Evolutionary conservation across 2,888 invertebrate genomes (phyloP).

Genomic region (Sympetrum striolatum): DNA sequence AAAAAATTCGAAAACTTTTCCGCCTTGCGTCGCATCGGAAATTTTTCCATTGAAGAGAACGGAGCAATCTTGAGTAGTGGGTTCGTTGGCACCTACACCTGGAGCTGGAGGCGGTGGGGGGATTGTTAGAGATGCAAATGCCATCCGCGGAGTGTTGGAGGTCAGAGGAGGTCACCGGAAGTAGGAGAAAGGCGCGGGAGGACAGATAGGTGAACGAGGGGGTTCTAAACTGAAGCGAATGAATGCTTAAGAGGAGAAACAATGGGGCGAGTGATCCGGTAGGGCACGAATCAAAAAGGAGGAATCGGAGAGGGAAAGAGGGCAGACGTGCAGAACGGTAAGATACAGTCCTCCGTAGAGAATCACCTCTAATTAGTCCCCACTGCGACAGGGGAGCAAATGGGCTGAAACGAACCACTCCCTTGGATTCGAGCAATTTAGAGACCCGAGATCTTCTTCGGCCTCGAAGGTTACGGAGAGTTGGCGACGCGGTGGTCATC

Average conservation of each 20-base stretch:
- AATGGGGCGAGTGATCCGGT: neutral
- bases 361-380: neutral
- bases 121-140: constrained; percentile 35
- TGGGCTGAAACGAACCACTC: neutral
- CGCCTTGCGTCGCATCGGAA: neutral
- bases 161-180: constrained; percentile 32
- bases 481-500: neutral
- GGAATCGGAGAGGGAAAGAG: neutral
- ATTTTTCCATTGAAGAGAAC: neutral
- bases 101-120: neutral
- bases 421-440: neutral
- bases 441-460: no score
- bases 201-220: neutral
- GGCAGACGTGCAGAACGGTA: neutral
- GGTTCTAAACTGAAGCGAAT: neutral
- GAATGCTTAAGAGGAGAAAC: neutral
- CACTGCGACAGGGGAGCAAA: neutral
- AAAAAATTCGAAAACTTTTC: neutral
- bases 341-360: neutral
- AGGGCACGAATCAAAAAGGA: neutral
- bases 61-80: neutral
- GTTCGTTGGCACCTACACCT: constrained; percentile 34
- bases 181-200: neutral
- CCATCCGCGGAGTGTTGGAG: constrained; percentile 9
- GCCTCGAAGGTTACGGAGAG: neutral